Conservation (phyloP, 2,888 invertebrate species). For the Philonicus albiceps region DNA sequence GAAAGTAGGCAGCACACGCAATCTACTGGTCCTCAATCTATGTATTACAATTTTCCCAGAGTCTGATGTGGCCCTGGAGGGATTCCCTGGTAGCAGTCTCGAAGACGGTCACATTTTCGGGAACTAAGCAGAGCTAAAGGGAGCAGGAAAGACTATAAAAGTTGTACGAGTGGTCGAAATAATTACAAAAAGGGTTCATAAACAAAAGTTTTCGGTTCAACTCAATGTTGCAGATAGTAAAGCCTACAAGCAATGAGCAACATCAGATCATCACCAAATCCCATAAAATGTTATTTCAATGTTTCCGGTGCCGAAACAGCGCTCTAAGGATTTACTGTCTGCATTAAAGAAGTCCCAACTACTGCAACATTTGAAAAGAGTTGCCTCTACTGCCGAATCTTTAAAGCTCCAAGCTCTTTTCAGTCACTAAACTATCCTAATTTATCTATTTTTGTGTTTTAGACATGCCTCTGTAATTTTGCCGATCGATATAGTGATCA, state of each 20-base stretch:
- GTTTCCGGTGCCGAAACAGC: background rate
- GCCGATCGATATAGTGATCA: too few relatives aligned
- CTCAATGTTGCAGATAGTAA: background rate
- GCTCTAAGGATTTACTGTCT: background rate
- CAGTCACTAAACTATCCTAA: background rate
- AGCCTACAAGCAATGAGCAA: background rate
- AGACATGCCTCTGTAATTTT: too few relatives aligned
- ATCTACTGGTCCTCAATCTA: background rate
- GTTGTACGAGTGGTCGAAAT: background rate
- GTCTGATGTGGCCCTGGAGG: background rate
- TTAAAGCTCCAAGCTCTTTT: background rate
- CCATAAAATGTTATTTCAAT: background rate
- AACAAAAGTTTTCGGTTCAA: background rate
- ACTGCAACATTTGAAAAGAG: background rate
- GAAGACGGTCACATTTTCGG: background rate
- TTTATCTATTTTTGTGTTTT: too few relatives aligned
- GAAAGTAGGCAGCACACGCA: background rate
- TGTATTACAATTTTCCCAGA: background rate
- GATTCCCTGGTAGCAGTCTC: background rate
- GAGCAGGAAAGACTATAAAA: background rate
- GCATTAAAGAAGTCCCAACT: background rate
- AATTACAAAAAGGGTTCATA: constrained; percentile 1
- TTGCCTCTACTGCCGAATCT: background rate
- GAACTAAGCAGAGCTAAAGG: background rate
- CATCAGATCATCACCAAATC: background rate